Evolutionary conservation across 2,888 invertebrate genomes (phyloP), one percentile per base, ranked within the genome.

Genomic region (Drosophila helvetica): DNA sequence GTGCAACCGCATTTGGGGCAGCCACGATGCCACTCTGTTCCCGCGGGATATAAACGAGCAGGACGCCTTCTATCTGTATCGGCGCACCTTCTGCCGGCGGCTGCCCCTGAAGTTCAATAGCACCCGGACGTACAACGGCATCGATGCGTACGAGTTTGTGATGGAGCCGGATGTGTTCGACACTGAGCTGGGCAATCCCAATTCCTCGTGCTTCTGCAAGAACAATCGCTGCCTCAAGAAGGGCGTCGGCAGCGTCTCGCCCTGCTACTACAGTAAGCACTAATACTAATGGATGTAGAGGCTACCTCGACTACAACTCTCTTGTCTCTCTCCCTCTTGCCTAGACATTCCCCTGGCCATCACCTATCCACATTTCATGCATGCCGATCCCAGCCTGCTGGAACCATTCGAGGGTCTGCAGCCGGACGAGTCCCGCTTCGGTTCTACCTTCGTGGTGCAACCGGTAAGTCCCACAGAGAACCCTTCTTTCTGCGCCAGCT

Each of bases 1-100:
- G 47, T 97, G 97, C 90, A 96, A 96, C 89, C 92, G 93, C 3
- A 92, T 96, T 17, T 93, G 93, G 75, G 95, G 96, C 18, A 90
- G 93, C 0, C 95, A 94, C 74, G 97, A 97, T 89, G 97, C 96
- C 0, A 93, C 95, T 0, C 90, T 95, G 1, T 96, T 96, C 80
- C 96, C 96, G 0, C 91, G 93, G 1, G 92, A 94, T 52, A 83
- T 97, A 57, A 90, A 91, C 5, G 91, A 92, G 25, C 93, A 94
- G 62, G 93, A 93, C 58, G 92, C 92, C 0, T 93, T 97, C 71
- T 92, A 93, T 17, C 89, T 96, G 8, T 97, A 94, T 91, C 93
- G 96, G 25, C 94, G 95, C 78, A 94, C 96, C 0, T 95, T 97
- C 85, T 98, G 97, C 90, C 93, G 96, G 51, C 93, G 95, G 0